Evolutionary conservation across 2,888 invertebrate genomes (phyloP), one percentile per base, ranked within the genome.

Genomic region (Keiferia lycopersicella): DNA sequence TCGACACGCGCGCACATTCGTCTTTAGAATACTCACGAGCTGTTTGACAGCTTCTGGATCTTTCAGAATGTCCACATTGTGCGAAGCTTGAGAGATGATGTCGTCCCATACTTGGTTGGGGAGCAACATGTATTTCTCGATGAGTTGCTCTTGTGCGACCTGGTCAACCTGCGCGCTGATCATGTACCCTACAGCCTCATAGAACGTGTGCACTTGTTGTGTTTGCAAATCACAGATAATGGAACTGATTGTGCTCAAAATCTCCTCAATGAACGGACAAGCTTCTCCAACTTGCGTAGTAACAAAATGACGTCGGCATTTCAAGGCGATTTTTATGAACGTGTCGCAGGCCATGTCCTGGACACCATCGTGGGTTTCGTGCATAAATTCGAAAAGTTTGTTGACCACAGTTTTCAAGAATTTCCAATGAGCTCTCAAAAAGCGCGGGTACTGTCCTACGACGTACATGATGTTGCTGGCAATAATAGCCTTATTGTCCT

Each of bases 291-390:
- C 95, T 92, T 99, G 99, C 53, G 97, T 94, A 68, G 96, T 98
- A 20, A 99, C 98, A 92, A 99, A 99, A 91, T 99, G 99, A 75
- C 99, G 94, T 69, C 98, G 94, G 91, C 99, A 99, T 89, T 99
- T 99, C 77, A 98, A 94, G 38, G 99, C 98, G 80, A 99, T 99
- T 92, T 99, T 99, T 74, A 99, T 99, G 85, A 99, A 99, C 50
- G 99, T 99, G 92, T 99, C 99, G 93, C 99, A 99, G 67, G 99
- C 99, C 99, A 99, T 99, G 81, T 99, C 99, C 89, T 99, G 99
- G 34, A 99, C 99, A 77, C 99, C 99, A 86, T 99, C 99, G 84
- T 99, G 99, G 64, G 99, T 99, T 93, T 99, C 99, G 86, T 99
- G 99, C 99, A 99, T 99, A 87, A 99, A 99, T 92, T 99, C 99